Percentiles rank a stretch among this genome's conserved stretches.
These are phyloP conservation scores for Eurystomus gularis DNA, from an alignment of 2,113 vertebrate species.

Conservation along the genomic window DNA sequence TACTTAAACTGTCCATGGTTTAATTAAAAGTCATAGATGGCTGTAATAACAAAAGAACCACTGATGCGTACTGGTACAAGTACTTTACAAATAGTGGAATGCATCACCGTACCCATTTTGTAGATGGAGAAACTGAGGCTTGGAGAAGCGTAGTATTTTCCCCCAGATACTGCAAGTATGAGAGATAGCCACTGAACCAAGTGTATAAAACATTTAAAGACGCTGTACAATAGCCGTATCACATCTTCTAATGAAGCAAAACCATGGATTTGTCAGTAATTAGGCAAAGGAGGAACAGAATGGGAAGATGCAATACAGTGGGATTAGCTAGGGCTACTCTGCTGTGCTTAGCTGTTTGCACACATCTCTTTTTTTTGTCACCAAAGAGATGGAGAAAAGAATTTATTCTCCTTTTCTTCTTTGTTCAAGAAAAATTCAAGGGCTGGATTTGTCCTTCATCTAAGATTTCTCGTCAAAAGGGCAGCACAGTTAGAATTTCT, in stretches of 20 bases:
- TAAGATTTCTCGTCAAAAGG: neutral
- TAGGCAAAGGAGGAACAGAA: neutral
- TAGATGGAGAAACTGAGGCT: neutral
- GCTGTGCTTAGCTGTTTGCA: neutral
- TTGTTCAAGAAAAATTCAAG: neutral
- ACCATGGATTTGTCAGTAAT: neutral
- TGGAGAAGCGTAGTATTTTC: neutral
- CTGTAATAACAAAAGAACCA: neutral
- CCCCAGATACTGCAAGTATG: neutral
- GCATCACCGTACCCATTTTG: neutral
- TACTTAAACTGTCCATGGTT: neutral
- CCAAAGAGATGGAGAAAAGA: neutral
- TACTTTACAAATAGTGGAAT: neutral
- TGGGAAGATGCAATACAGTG: neutral
- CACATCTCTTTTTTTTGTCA: neutral
- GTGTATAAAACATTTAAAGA: neutral
- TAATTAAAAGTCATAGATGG: neutral
- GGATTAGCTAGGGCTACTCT: neutral
- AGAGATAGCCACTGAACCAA: neutral
- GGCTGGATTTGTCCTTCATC: neutral
- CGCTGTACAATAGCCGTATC: neutral
- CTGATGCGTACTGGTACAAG: neutral
- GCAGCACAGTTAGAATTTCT: neutral
- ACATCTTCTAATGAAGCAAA: neutral
- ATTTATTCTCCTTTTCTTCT: neutral